Evolutionary conservation across 2,888 invertebrate species (phyloP), one percentile per base, ranked within the genome.

Genomic region (Phalangium opilio): DNA sequence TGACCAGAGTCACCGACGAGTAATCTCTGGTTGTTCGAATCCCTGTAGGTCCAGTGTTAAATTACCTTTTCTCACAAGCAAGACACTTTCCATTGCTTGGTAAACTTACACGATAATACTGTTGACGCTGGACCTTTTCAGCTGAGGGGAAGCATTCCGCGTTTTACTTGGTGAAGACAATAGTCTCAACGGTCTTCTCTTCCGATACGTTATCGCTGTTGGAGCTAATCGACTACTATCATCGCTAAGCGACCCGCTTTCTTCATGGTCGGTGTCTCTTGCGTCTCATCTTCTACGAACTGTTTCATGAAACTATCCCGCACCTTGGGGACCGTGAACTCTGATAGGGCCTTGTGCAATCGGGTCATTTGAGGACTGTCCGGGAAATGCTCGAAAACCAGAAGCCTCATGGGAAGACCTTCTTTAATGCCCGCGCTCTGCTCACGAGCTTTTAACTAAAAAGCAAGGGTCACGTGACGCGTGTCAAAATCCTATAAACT

Each of bases 261-360:
- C 41, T 53, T 54, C 49, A 50, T 51, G 12, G 53, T 50, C 20
- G 55, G 50, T 3, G 52, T 48, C 44, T 51, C 51, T 51, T 53
- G 50, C 27, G 50, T 46, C 40, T 51, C 50, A 34, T 87, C 87
- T 59, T 81, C 81, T 1, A 91, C 85, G 67, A 98, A 98, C 66
- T 95, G 93, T 7, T 93, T 77, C 85, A 98, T 95, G 67, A 99
- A 98, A 58, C 95, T 96, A 66, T 99, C 98, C 36, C 98, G 77
- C 3, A 91, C 83, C 78, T 72, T 71, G 1, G 73, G 70, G 20
- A 70, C 60, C 32, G 63, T 64, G 60, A 74, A 75, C 43, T 74
- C 73, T 14, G 86, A 85, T 1, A 95, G 90, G 20, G 93, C 82
- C 72, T 90, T 87, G 65, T 90, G 86, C 36, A 96, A 69, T 52